Conservation (phyloP, 2,888 invertebrate species). For the Dryococelus australis region DNA sequence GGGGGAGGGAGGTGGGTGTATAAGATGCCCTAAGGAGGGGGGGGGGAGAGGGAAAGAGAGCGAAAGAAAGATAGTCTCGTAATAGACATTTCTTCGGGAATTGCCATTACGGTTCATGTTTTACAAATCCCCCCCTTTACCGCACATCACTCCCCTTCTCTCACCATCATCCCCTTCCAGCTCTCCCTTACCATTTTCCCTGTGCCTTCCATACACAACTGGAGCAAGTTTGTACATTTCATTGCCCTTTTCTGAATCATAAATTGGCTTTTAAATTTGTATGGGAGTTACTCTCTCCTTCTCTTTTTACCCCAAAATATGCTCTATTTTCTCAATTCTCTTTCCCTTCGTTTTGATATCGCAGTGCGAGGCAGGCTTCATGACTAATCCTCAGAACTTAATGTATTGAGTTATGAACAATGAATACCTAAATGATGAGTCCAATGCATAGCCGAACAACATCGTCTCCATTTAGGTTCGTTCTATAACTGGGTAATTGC, state of each 20-base stretch:
- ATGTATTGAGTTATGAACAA: not conserved
- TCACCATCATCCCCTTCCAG: not conserved
- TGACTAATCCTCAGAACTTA: not conserved
- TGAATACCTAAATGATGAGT: not conserved
- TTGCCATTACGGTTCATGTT: conserved; percentile 18
- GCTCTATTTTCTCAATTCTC: conserved; percentile 9
- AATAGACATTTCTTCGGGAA: conserved; percentile 22
- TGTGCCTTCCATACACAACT: conserved; percentile 6
- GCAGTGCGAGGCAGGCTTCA: not conserved
- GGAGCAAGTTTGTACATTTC: not conserved
- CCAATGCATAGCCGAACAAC: not conserved
- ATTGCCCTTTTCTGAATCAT: conserved; percentile 31
- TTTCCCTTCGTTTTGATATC: not conserved
- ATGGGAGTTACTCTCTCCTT: conserved; percentile 12
- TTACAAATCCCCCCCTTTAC: not conserved
- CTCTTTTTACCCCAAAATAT: not conserved
- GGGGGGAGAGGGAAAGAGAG: not conserved
- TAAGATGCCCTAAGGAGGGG: not conserved
- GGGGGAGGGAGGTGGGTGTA: not conserved
- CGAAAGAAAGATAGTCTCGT: conserved; percentile 18
- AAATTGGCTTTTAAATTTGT: conserved; percentile 39
- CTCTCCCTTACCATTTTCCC: not conserved
- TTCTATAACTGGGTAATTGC: not conserved
- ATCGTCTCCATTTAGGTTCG: not conserved
- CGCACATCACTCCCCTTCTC: not conserved